phyloP scores from a whole-genome alignment of 2,888 invertebrate species.

The Philereme transversata region DNA sequence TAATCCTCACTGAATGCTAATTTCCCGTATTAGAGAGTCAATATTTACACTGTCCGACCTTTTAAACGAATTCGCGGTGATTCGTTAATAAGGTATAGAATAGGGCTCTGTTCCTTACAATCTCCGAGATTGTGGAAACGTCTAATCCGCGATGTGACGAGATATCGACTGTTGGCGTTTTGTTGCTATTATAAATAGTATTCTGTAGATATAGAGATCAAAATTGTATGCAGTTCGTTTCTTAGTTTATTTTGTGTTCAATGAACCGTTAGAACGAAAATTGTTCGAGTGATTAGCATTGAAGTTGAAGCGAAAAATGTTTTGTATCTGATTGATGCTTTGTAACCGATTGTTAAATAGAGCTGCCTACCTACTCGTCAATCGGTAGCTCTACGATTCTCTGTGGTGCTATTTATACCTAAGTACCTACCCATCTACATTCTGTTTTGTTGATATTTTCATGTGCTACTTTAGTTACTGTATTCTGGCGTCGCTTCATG shows the following conservation, averaged over 20 bases:
- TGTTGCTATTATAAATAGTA: conserved; percentile 42
- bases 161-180: conserved; percentile 39
- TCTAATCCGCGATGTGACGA: conserved; percentile 40
- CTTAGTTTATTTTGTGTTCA: conserved; percentile 48
- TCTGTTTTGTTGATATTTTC: conserved; percentile 32
- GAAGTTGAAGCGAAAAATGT: conserved; percentile 25
- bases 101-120: conserved; percentile 46
- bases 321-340: conserved; percentile 25
- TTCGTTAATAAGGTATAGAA: conserved; percentile 46
- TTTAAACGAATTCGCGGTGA: conserved; percentile 41
- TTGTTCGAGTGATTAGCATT: conserved; percentile 46
- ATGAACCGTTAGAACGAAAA: conserved; percentile 57
- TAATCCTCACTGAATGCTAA: conserved; percentile 49
- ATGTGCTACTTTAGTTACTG: conserved; percentile 27
- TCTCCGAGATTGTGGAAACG: conserved; percentile 49
- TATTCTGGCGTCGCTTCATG: conserved; percentile 26
- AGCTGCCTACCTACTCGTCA: conserved; percentile 6
- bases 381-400: conserved; percentile 18
- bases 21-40: conserved; percentile 41
- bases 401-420: conserved; percentile 24
- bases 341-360: conserved; percentile 27
- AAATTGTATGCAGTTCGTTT: conserved; percentile 41
- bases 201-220: conserved; percentile 38
- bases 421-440: conserved; percentile 16
- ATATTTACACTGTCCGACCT: conserved; percentile 49